A percentile compares a stretch with the other conserved stretches of the same genome.
Conservation (phyloP, 2,888 invertebrate genomes). For the Drosophila lacicola region DNA sequence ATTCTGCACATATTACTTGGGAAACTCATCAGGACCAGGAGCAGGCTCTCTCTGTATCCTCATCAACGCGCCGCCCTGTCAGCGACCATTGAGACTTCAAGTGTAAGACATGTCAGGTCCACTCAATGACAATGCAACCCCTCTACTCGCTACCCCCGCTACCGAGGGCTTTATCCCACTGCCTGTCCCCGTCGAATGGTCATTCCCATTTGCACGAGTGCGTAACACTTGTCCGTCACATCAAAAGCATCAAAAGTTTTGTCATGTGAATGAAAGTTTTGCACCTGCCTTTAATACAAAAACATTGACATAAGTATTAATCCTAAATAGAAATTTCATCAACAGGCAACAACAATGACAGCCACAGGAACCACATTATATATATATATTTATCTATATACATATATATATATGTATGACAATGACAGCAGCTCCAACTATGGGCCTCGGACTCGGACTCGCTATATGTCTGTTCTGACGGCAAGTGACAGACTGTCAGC, state of each 20-base stretch:
- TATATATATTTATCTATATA: background rate
- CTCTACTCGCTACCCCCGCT: background rate
- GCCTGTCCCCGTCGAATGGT: slow-evolving; percentile 15
- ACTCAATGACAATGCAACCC: slow-evolving; percentile 49
- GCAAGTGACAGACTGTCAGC: slow-evolving; percentile 35
- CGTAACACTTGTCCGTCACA: slow-evolving; percentile 73
- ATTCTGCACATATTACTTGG: slow-evolving; percentile 40
- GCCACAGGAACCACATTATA: slow-evolving; percentile 11
- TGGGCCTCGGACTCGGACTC: slow-evolving; percentile 14
- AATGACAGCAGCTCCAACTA: slow-evolving; percentile 41
- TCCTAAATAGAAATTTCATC: slow-evolving; percentile 79
- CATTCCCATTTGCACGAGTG: slow-evolving; percentile 50
- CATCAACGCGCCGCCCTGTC: slow-evolving; percentile 65
- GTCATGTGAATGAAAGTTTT: slow-evolving; percentile 74
- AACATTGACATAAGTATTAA: slow-evolving; percentile 75
- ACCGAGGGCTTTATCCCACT: background rate
- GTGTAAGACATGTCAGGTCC: slow-evolving; percentile 76
- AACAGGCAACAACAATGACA: slow-evolving; percentile 48
- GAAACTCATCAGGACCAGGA: background rate
- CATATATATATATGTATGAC: slow-evolving; percentile 18
- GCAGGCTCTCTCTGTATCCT: slow-evolving; percentile 42
- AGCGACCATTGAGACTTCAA: slow-evolving; percentile 68
- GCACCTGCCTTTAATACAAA: slow-evolving; percentile 69
- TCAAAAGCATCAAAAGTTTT: slow-evolving; percentile 80
- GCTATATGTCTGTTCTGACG: slow-evolving; percentile 14